A percentile compares a stretch with the other conserved stretches of the same genome.
These are phyloP conservation scores for Drosophila truncata DNA, from an alignment of 1,140 invertebrate genomes.

Conservation along the genomic window DNA sequence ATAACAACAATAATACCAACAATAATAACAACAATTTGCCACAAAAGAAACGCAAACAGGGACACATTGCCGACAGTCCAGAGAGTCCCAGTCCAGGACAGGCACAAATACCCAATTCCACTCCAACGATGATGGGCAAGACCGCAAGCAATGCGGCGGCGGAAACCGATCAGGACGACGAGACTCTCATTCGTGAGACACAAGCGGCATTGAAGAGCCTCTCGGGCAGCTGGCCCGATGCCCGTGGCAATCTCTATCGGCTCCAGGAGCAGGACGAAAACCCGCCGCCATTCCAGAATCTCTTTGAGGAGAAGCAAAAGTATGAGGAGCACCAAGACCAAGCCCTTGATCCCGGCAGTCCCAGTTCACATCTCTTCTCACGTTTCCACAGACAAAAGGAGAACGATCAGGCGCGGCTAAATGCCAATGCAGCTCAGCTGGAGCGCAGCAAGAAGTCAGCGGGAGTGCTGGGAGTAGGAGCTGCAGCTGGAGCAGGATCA, in stretches of 20 bases:
- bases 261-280: slow-evolving; percentile 90
- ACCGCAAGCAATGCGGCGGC: slow-evolving; percentile 33
- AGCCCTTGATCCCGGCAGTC: slow-evolving; percentile 9
- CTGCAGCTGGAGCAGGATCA: neutral
- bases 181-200: slow-evolving; percentile 93
- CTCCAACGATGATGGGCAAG: neutral
- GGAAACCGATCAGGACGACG: slow-evolving; percentile 88
- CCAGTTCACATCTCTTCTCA: slow-evolving; percentile 45
- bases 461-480: neutral
- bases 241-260: slow-evolving; percentile 88
- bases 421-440: slow-evolving; percentile 47
- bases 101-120: neutral
- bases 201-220: slow-evolving; percentile 93
- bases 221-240: slow-evolving; percentile 91
- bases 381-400: slow-evolving; percentile 84
- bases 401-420: slow-evolving; percentile 81
- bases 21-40: slow-evolving; percentile 59
- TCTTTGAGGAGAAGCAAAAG: slow-evolving; percentile 93
- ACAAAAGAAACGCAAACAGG: slow-evolving; percentile 44
- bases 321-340: slow-evolving; percentile 51
- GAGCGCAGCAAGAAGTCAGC: slow-evolving; percentile 22
- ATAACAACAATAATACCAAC: slow-evolving; percentile 88
- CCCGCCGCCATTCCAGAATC: slow-evolving; percentile 92
- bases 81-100: slow-evolving; percentile 32
- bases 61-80: slow-evolving; percentile 33